Evolutionary conservation across 2,888 invertebrate genomes (phyloP).

Genomic region (Agriotes lineatus): DNA sequence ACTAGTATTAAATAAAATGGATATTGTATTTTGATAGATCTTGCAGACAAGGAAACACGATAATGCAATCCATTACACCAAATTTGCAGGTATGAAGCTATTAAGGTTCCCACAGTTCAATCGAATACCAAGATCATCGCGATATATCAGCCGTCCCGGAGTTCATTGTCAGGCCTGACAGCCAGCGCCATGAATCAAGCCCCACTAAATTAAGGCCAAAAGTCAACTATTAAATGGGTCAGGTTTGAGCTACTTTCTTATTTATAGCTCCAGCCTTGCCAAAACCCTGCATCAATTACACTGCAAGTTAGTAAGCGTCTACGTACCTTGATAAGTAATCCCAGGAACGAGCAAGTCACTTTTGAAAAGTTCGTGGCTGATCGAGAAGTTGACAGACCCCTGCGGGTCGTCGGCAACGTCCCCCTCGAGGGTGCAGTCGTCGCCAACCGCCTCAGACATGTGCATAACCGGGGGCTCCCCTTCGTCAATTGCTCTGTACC

Average conservation of each 20-base stretch:
- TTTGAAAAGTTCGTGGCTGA: slow-evolving; percentile 69
- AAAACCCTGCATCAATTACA: no score
- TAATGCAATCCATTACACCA: no score
- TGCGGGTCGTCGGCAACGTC: slow-evolving; percentile 65
- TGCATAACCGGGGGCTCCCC: slow-evolving; percentile 35
- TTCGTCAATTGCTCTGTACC: slow-evolving; percentile 27
- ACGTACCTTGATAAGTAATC: slow-evolving; percentile 72
- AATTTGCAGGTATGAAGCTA: no score
- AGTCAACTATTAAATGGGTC: slow-evolving; percentile 12
- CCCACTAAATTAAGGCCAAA: slow-evolving; percentile 15
- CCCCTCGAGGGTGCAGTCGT: slow-evolving; percentile 48
- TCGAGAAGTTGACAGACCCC: slow-evolving; percentile 68
- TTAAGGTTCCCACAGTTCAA: neutral
- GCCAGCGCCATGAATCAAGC: slow-evolving; percentile 12
- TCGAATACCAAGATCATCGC: slow-evolving; percentile 11
- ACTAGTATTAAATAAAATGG: no score
- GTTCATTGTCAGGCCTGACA: slow-evolving; percentile 17
- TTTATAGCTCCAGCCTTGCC: slow-evolving; percentile 17
- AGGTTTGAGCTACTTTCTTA: slow-evolving; percentile 14
- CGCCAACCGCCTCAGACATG: slow-evolving; percentile 37
- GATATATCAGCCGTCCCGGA: neutral
- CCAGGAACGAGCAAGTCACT: slow-evolving; percentile 68
- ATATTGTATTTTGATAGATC: no score
- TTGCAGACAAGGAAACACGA: no score
- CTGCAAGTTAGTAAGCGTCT: no score